These are phyloP conservation scores for Podocnemis expansa DNA, from an alignment of 2,113 vertebrate genomes.

Conservation along the genomic window DNA sequence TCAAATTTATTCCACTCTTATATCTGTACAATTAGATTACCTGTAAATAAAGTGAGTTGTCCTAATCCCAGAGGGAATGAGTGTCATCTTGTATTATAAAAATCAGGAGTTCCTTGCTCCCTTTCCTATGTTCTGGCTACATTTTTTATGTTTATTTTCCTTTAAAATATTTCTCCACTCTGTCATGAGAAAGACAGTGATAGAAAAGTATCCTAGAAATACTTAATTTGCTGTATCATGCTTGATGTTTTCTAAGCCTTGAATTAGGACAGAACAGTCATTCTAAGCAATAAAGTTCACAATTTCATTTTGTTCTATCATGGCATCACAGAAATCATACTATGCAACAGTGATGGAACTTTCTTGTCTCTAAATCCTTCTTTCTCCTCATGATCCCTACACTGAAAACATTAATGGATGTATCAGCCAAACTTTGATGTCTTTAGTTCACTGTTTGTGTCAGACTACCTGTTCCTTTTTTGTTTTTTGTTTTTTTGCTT, in stretches of 20 bases:
- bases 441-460: constrained; percentile 31
- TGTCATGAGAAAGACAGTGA: not conserved
- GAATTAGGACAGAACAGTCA: rapidly evolving
- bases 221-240: not conserved
- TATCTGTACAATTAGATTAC: not conserved
- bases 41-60: not conserved
- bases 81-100: not conserved
- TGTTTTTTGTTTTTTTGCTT: no score
- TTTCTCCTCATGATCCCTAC: not conserved
- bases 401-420: not conserved
- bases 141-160: not conserved
- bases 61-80: not conserved
- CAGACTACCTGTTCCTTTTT: no score
- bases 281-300: not conserved
- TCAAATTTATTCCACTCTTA: not conserved
- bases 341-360: not conserved
- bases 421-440: constrained; percentile 13
- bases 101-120: not conserved
- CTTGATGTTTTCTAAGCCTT: not conserved
- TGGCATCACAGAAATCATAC: not conserved
- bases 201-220: not conserved
- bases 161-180: not conserved
- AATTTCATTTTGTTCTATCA: constrained; percentile 5
- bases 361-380: not conserved
- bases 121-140: not conserved